A percentile compares a stretch with the other conserved stretches of the same genome.
Conservation (phyloP, 2,797 vertebrate species). For the Hylomyscus alleni region DNA sequence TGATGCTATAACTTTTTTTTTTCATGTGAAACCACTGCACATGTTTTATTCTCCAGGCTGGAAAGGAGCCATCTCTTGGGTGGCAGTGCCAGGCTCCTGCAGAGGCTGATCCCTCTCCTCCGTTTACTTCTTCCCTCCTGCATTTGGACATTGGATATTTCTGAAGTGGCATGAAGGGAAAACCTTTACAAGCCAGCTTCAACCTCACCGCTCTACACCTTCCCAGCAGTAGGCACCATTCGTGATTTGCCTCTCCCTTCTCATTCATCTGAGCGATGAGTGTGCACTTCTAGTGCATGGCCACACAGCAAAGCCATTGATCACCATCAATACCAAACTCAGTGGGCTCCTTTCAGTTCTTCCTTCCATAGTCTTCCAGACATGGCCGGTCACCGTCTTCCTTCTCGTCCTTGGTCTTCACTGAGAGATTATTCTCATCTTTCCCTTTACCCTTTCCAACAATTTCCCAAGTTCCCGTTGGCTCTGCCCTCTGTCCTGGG, state of each 20-base stretch:
- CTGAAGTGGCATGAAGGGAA: not conserved
- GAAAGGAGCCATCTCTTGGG: not conserved
- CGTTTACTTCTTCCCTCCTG: not conserved
- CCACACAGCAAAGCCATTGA: not conserved
- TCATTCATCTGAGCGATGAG: not conserved
- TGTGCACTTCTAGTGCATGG: not conserved
- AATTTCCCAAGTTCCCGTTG: not conserved
- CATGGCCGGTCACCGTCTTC: too few species aligned
- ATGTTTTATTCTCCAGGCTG: not conserved
- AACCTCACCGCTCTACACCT: not conserved
- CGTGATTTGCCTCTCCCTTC: not conserved
- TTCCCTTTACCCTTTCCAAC: not conserved
- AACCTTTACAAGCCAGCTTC: not conserved
- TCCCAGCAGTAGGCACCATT: not conserved
- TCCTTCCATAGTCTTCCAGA: not conserved
- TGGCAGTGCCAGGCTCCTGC: not conserved
- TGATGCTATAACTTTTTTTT: constrained; percentile 2
- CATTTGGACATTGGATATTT: not conserved
- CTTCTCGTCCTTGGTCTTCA: not conserved
- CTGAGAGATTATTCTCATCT: not conserved
- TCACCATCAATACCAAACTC: not conserved
- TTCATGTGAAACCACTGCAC: not conserved
- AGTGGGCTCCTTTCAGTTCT: not conserved
- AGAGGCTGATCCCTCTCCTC: not conserved
- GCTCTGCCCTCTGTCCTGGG: not conserved